Evolutionary conservation across 2,113 vertebrate species (phyloP).

Genomic region (Illadopsis cleaveri): DNA sequence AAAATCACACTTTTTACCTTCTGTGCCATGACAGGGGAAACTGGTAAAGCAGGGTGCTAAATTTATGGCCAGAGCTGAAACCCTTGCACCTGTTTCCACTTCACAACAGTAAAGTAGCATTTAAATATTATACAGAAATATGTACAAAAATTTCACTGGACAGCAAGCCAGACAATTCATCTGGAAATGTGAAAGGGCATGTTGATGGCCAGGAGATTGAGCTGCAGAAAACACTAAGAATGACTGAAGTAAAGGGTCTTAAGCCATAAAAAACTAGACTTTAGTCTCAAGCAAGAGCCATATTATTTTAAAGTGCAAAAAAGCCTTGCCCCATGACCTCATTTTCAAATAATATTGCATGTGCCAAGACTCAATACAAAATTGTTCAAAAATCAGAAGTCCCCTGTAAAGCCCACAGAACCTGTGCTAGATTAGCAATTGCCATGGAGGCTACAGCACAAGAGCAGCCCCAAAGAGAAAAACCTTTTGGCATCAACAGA

Average conservation of each 20-base stretch:
- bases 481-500: neutral
- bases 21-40: neutral
- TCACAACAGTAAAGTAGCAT: accelerated
- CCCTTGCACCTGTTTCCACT: neutral
- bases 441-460: neutral
- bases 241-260: neutral
- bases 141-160: neutral
- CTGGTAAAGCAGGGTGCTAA: neutral
- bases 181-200: neutral
- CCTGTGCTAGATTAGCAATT: accelerated
- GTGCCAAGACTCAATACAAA: neutral
- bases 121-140: neutral
- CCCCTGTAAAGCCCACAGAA: neutral
- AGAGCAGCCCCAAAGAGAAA: neutral
- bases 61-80: neutral
- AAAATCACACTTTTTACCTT: neutral
- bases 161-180: neutral
- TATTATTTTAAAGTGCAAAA: neutral
- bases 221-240: neutral
- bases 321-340: neutral
- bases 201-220: neutral
- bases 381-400: neutral
- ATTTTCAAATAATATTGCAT: neutral
- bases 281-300: neutral
- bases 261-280: neutral